A percentile compares a stretch with the other conserved stretches of the same genome.
Conservation (phyloP, 2,888 invertebrate genomes). For the Heliothis peltigera region DNA sequence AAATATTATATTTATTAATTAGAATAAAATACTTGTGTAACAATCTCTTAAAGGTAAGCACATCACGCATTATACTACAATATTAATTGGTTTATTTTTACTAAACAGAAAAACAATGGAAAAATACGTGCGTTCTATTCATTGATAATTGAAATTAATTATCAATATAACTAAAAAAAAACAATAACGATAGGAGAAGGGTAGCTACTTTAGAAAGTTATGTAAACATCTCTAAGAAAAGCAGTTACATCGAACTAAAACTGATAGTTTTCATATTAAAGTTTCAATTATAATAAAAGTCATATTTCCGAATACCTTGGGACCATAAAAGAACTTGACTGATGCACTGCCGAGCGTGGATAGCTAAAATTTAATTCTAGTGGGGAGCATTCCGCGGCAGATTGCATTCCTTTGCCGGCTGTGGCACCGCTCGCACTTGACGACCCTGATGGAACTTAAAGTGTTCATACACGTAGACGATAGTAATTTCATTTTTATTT, state of each 20-base stretch:
- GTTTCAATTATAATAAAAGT: slow-evolving; percentile 51
- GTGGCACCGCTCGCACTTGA: slow-evolving; percentile 67
- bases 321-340: slow-evolving; percentile 49
- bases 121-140: background rate
- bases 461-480: slow-evolving; percentile 49
- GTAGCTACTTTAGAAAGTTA: too few relatives aligned
- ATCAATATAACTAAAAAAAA: too few relatives aligned
- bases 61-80: too few relatives aligned
- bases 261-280: background rate
- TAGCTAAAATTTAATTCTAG: slow-evolving; percentile 84
- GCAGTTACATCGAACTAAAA: background rate
- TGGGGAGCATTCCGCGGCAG: slow-evolving; percentile 82
- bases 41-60: too few relatives aligned
- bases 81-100: slow-evolving; percentile 2
- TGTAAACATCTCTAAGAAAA: background rate
- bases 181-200: too few relatives aligned
- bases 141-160: too few relatives aligned
- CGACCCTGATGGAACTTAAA: slow-evolving; percentile 72
- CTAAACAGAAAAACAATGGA: background rate
- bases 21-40: too few relatives aligned
- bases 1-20: too few relatives aligned
- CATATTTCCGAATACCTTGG: slow-evolving; percentile 48
- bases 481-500: slow-evolving; percentile 37
- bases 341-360: slow-evolving; percentile 61
- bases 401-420: slow-evolving; percentile 84